Evolutionary conservation across 2,113 vertebrate species (phyloP), one percentile per base, ranked within the genome.

Genomic region (Heloderma charlesbogerti): DNA sequence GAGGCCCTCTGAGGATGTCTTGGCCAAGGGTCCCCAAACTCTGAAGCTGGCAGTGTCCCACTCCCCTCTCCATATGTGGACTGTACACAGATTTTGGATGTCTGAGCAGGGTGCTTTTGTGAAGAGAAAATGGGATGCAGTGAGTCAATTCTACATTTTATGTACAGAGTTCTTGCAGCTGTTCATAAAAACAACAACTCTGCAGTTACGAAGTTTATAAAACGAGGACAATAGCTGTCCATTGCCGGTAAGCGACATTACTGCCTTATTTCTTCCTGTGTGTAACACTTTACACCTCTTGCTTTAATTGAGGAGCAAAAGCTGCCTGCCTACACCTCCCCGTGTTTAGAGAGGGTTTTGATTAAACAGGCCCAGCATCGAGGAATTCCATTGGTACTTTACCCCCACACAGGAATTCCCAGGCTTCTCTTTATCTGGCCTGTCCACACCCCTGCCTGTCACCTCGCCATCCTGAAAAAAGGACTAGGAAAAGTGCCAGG

Each of bases 361-460:
- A 84, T 60, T 6, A 34, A 84, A 48, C 48, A 25, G 45, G 81
- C 88, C 81, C 31, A 48, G 71, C 37, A 81, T 69, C 31, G 12
- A 77, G 84, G 88, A 63, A 89, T 89, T 84, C 81, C 77, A 27
- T 54, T 3, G 27, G 54, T 63, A 57, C 78, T 86, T 60, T 12
- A 34, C n/a, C 92, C 22, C 13, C 37, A 72, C 6, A 20, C 4
- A 66, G 18, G 84, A 88, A 54, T 3, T 45, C 60, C 3, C 67
- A 48, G 51, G 5, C 69, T 87, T 54, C 34, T 82, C 90, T 22
- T 57, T 7, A 29, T 88, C 2, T 81, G 79, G 20, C 29, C 63
- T 5, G 12, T 18, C 60, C 60, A 63, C 51, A n/a, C 6, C 51
- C 51, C 6, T 9, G 51, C 60, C 43, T 60, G 34, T 60, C 10